A percentile compares a stretch with the other conserved stretches of the same genome.
These are phyloP conservation scores for Huso huso DNA, from an alignment of 2,797 vertebrate genomes.

Conservation along the genomic window DNA sequence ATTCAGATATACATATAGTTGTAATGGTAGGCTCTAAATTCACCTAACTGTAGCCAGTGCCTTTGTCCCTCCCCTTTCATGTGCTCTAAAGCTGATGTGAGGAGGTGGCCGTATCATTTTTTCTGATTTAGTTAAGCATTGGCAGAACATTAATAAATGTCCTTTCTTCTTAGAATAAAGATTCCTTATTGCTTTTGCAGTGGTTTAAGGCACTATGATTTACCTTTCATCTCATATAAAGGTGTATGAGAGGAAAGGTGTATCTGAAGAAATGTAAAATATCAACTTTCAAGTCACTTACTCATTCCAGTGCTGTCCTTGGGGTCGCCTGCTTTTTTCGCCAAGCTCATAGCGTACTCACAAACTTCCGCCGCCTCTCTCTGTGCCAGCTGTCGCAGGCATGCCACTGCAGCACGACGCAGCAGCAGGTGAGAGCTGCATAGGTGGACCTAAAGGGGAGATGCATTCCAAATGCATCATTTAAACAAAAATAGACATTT, in stretches of 20 bases:
- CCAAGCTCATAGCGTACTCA: constrained; percentile 93
- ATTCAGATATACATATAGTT: too few relatives aligned
- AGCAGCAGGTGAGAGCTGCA: constrained; percentile 93
- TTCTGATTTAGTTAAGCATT: too few relatives aligned
- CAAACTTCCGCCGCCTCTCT: constrained; percentile 93
- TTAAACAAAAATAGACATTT: constrained; percentile 1
- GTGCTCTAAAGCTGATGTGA: too few relatives aligned
- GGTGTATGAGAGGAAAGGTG: not conserved
- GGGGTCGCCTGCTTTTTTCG: constrained; percentile 73
- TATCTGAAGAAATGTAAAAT: not conserved
- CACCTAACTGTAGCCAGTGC: too few relatives aligned
- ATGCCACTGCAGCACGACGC: constrained; percentile 89
- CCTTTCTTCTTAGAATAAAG: too few relatives aligned
- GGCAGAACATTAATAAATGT: too few relatives aligned
- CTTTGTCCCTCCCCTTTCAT: too few relatives aligned
- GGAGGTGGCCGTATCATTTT: too few relatives aligned
- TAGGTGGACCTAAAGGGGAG: constrained; percentile 75
- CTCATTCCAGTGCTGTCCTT: constrained; percentile 71
- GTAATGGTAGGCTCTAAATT: too few relatives aligned
- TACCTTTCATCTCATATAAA: constrained; percentile 5
- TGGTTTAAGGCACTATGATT: too few relatives aligned
- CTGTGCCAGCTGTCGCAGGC: constrained; percentile 89
- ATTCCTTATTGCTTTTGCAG: too few relatives aligned
- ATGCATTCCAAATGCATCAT: constrained; percentile 20
- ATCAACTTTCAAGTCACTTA: constrained; percentile 47